Percentiles rank a stretch among this genome's conserved stretches.
Conservation (phyloP, 1,140 invertebrate genomes). For the Drosophila asahinai region DNA sequence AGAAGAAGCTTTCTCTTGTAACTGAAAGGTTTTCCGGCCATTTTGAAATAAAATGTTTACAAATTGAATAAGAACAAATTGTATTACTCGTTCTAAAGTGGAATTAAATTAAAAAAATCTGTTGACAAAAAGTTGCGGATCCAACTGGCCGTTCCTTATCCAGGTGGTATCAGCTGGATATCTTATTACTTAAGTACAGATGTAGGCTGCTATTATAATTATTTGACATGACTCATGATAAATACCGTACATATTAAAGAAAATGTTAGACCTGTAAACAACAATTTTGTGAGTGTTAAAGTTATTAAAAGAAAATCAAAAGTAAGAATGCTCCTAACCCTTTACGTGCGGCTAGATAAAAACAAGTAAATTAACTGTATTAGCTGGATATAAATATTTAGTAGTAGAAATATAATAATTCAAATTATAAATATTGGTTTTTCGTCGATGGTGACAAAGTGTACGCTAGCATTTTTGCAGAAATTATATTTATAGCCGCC, state of each 20-base stretch:
- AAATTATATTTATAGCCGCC: background rate
- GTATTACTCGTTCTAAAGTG: too few species aligned
- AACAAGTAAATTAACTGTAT: too few species aligned
- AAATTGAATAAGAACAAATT: background rate
- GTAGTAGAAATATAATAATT: too few species aligned
- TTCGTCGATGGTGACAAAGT: too few species aligned
- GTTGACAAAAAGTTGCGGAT: background rate
- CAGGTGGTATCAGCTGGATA: background rate
- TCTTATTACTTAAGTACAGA: background rate
- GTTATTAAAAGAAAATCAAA: background rate
- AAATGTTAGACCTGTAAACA: background rate
- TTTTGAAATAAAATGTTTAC: background rate
- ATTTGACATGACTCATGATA: background rate
- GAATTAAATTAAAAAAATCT: too few species aligned
- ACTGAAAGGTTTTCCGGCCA: background rate
- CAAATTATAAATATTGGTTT: too few species aligned
- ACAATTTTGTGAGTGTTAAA: background rate
- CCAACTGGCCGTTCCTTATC: background rate
- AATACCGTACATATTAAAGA: background rate
- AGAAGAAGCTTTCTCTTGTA: background rate
- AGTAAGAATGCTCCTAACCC: too few species aligned
- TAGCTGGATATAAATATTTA: too few species aligned
- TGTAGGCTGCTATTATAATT: background rate
- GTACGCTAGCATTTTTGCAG: too few species aligned
- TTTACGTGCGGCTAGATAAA: too few species aligned